Base-by-base conservation (phyloP, 2,888 invertebrate species). In the Diogma glabrata region DNA sequence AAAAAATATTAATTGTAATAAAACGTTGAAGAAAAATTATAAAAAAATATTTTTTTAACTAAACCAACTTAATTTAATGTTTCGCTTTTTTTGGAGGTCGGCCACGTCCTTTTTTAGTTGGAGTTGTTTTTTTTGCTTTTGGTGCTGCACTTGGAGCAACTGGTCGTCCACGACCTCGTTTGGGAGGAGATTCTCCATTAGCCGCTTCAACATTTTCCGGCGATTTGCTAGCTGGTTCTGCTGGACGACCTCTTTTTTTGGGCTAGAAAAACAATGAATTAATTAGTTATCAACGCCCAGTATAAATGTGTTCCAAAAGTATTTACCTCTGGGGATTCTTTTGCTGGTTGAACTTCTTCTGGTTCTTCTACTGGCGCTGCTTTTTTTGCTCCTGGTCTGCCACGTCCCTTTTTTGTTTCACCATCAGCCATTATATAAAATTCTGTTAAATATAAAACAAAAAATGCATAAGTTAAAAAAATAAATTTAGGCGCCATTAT, bases 61-160 rank as follows among this genome's bases (percentile, higher is more conserved):
- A n/a, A n/a, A n/a, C n/a, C n/a, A n/a, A n/a, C n/a, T n/a, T n/a
- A n/a, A n/a, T n/a, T n/a, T n/a, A n/a, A n/a, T n/a, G n/a, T n/a
- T n/a, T n/a, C n/a, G n/a, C n/a, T 33, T 48, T 48, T 33, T 48
- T 48, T 33, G 48, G 30, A 33, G 48, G 48, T 30, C 48, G 28
- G 14, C 48, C 48, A 14, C 48, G 48, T 22, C 48, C 48, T 28
- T 48, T 48, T 43, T 43, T 43, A 22, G 23, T 23, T 12, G 43
- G 22, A 12, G 23, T n/a, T n/a, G n/a, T 23, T 22, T 43, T 43
- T 46, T 22, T 22, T 16, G 46, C 10, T 24, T 24, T 24, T 24
- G 24, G 7, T 45, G 45, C 10, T 7, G 23, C 26, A 7, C 16
- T 16, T 24, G 46, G 16, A 16, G 46, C 46, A 24, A 24, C 23